Percentiles rank a stretch among this genome's conserved stretches.
Evolutionary conservation across 1,140 invertebrate species (phyloP).

Genomic region (Teleogryllus occipitalis): DNA sequence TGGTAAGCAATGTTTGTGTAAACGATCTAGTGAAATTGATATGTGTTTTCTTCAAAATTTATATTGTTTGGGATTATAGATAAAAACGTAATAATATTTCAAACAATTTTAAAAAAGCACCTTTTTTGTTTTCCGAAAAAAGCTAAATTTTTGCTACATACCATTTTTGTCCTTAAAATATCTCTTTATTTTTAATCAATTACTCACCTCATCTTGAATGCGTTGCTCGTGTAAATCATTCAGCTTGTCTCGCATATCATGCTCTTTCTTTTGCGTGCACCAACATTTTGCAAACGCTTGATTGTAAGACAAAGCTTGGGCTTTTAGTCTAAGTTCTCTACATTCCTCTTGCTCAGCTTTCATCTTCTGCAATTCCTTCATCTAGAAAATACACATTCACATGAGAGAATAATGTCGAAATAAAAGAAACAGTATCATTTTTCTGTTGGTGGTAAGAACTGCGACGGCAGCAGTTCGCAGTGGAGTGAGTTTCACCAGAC

Average conservation of each 20-base stretch:
- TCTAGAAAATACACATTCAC: conserved; percentile 28
- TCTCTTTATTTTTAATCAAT: neutral
- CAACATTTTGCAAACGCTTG: conserved; percentile 41
- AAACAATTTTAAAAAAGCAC: too few species aligned
- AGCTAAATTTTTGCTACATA: neutral
- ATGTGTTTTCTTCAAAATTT: too few species aligned
- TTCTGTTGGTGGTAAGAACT: too few species aligned
- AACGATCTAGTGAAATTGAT: too few species aligned
- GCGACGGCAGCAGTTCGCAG: too few species aligned
- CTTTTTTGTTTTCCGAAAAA: too few species aligned
- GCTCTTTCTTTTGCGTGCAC: conserved; percentile 36
- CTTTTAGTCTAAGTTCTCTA: conserved; percentile 34
- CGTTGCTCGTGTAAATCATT: conserved; percentile 44
- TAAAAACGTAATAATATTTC: too few species aligned
- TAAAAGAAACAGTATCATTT: too few species aligned
- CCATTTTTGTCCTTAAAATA: neutral
- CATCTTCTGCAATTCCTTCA: conserved; percentile 48
- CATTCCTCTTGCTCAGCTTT: conserved; percentile 47
- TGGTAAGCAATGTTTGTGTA: too few species aligned
- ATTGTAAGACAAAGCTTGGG: conserved; percentile 22
- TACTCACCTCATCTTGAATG: conserved; percentile 43
- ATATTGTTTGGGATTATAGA: too few species aligned
- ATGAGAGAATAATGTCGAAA: too few species aligned
- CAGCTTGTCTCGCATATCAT: conserved; percentile 35
- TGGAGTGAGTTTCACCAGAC: too few species aligned